A percentile compares a stretch with the other conserved stretches of the same genome.
phyloP scores from a whole-genome alignment of 2,888 invertebrate species.

The Stratiomys singularior region DNA sequence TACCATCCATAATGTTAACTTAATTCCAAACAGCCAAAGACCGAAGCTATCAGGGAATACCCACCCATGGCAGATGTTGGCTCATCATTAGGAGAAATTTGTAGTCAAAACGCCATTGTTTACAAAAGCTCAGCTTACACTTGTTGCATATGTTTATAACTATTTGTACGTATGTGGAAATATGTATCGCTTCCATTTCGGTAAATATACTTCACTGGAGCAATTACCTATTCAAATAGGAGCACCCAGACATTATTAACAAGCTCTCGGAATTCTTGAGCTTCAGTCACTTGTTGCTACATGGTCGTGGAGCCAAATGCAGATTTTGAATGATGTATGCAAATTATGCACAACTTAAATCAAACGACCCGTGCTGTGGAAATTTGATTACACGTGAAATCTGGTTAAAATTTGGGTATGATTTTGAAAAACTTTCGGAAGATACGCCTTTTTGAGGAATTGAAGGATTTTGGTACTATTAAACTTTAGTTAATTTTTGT shows the following conservation, averaged over 20 bases:
- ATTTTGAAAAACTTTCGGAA: no score
- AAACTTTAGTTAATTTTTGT: no score
- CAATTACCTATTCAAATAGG: not conserved
- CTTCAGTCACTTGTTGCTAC: not conserved
- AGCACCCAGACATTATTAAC: not conserved
- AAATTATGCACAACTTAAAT: not conserved
- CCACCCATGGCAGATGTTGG: not conserved
- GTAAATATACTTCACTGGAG: not conserved
- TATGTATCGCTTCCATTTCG: no score
- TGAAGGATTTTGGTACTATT: no score
- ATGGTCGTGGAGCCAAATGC: not conserved
- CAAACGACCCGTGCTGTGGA: no score
- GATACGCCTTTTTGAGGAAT: no score
- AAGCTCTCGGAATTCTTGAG: not conserved
- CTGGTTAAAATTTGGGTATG: no score
- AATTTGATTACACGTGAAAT: no score
- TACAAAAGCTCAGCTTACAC: not conserved
- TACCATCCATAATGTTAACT: no score
- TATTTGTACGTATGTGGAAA: not conserved
- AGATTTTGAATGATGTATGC: not conserved
- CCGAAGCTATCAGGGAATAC: not conserved
- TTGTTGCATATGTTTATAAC: not conserved
- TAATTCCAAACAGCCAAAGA: no score
- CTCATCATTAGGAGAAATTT: slow-evolving; percentile 1
- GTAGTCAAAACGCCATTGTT: not conserved